Evolutionary conservation across 1,140 invertebrate genomes (phyloP).

Genomic region (Papilio glaucus): DNA sequence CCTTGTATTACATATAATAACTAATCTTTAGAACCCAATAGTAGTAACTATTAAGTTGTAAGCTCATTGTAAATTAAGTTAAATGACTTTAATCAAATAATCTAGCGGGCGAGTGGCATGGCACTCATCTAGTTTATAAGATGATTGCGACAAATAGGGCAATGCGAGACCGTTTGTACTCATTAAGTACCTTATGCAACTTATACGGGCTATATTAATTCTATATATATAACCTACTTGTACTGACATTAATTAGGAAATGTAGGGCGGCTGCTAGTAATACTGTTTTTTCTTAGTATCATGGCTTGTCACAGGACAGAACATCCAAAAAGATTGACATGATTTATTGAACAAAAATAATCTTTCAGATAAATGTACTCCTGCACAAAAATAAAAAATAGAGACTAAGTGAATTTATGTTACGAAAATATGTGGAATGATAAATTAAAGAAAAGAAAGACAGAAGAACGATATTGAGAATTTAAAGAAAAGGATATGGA

Average conservation of each 20-base stretch:
- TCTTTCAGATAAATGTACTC: background rate
- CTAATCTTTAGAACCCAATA: background rate
- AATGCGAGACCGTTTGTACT: slow-evolving; percentile 40
- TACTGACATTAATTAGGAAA: background rate
- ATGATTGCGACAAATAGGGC: slow-evolving; percentile 45
- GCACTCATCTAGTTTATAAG: slow-evolving; percentile 42
- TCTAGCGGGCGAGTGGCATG: slow-evolving; percentile 8
- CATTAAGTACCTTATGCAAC: slow-evolving; percentile 32
- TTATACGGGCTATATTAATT: background rate
- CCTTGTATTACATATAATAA: too few species aligned
- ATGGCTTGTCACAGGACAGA: too few species aligned
- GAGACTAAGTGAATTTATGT: slow-evolving; percentile 5
- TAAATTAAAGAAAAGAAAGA: background rate
- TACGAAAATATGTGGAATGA: background rate
- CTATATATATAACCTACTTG: background rate
- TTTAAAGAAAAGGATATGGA: background rate
- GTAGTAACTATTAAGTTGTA: background rate
- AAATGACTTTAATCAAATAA: slow-evolving; percentile 37
- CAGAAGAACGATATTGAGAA: background rate
- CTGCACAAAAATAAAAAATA: background rate
- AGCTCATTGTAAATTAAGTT: background rate
- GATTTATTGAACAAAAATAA: background rate
- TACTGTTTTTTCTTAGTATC: background rate
- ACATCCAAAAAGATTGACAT: background rate
- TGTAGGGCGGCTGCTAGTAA: background rate